Evolutionary conservation across 1,140 invertebrate species (phyloP), one percentile per base, ranked within the genome.

Genomic region (Diachasmimorpha longicaudata): DNA sequence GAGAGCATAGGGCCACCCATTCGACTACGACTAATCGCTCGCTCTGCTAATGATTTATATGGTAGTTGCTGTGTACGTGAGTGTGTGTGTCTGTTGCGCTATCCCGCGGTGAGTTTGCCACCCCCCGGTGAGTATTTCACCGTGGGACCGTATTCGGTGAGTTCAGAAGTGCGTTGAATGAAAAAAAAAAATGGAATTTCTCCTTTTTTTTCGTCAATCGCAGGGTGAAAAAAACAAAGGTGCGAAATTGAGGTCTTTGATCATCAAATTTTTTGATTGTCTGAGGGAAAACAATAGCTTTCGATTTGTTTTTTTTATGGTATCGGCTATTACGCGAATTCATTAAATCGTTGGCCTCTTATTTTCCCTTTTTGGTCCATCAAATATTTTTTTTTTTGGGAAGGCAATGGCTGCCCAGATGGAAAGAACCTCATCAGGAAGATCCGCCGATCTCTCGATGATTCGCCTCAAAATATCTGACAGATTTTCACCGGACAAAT

Each of bases 31-130:
- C 86, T 88, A 87, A 87, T 88, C 86, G 86, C 80, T 82, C 81
- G 82, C 78, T 83, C 83, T 81, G 84, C 83, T 85, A 85, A 86
- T 86, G 85, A 88, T 88, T 88, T 87, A 88, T 88, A 85, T 85
- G 82, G 81, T 81, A 68, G 66, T 37, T 37, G 25, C 14, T 16
- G 25, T 19, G n/a, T 39, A 19, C 5, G n/a, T 67, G 25, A 37
- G 31, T 68, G 66, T 39, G 55, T 63, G 13, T 39, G 14, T 21
- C 25, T 36, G 36, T 39, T 68, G 31, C 36, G 66, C 31, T 68
- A 39, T 68, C 66, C 66, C 66, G 66, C 36, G n/a, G 66, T 68
- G 66, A 68, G 36, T 68, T 68, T 68, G 66, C 66, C 25, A 68
- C 66, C 66, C 66, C 66, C 66, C 66, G 31, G 25, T 68, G 25